Conservation (phyloP, 92 coral and sea anemone genomes). For the Paramuricea clavata region DNA sequence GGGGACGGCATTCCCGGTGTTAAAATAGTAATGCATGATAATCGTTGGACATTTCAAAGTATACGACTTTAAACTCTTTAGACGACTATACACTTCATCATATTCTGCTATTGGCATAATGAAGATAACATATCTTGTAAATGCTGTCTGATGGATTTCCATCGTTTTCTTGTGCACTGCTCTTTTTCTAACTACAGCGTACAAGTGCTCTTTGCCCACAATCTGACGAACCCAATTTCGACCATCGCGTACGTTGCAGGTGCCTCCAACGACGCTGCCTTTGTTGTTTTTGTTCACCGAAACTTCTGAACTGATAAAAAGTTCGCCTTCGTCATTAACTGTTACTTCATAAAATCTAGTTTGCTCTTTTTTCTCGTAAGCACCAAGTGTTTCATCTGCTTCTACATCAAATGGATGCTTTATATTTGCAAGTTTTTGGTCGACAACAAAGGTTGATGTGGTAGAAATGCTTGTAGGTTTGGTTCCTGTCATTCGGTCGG, state of each 20-base stretch:
- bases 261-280: conserved; percentile 2
- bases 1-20: conserved; percentile 55
- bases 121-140: conserved; percentile 55
- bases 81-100: conserved; percentile 27
- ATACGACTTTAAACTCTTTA: conserved; percentile 28
- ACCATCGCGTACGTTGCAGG: conserved; percentile 13
- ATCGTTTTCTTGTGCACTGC: conserved; percentile 56
- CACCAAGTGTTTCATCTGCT: conserved; percentile 30
- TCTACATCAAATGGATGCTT: conserved; percentile 59
- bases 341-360: conserved; percentile 27
- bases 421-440: conserved; percentile 33
- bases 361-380: conserved; percentile 47
- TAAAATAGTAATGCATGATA: conserved; percentile 53
- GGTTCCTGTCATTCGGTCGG: conserved; percentile 16
- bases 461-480: conserved; percentile 48
- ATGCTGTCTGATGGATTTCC: conserved; percentile 37
- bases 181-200: conserved; percentile 41
- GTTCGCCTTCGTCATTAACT: not conserved
- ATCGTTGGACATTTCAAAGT: conserved; percentile 22
- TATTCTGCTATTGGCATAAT: conserved; percentile 58
- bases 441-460: conserved; percentile 58
- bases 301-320: conserved; percentile 18
- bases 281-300: conserved; percentile 1
- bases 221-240: not conserved
- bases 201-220: conserved; percentile 8